A percentile compares a stretch with the other conserved stretches of the same genome.
phyloP scores from a whole-genome alignment of 2,797 vertebrate species.

The Huso huso region DNA sequence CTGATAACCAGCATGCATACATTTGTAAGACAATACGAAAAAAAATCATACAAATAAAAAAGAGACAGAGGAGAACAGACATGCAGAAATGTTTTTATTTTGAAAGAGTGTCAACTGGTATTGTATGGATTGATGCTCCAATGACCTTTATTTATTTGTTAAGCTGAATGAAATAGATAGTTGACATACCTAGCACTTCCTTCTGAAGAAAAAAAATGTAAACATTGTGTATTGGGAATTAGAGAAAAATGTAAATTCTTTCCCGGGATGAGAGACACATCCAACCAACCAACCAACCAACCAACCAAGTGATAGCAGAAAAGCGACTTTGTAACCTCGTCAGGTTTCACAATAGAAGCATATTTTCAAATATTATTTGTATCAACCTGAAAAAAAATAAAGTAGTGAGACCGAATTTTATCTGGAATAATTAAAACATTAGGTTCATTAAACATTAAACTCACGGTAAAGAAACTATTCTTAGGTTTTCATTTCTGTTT shows the following conservation, averaged over 20 bases:
- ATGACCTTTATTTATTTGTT: slow-evolving; percentile 46
- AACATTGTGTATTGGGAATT: slow-evolving; percentile 31
- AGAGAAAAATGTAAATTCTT: slow-evolving; percentile 38
- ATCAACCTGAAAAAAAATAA: too few species aligned
- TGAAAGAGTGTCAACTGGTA: neutral
- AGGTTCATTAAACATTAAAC: too few species aligned
- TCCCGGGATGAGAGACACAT: slow-evolving; percentile 42
- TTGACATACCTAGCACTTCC: slow-evolving; percentile 45
- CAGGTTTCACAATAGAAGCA: slow-evolving; percentile 26
- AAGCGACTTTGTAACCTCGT: slow-evolving; percentile 52
- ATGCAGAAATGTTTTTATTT: neutral
- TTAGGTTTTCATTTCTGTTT: too few species aligned
- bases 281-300: too few species aligned
- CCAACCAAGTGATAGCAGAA: slow-evolving; percentile 33
- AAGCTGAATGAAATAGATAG: slow-evolving; percentile 36
- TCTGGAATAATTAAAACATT: too few species aligned
- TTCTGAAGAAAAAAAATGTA: slow-evolving; percentile 36
- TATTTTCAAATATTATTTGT: too few species aligned
- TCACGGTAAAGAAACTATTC: too few species aligned
- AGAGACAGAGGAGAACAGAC: neutral
- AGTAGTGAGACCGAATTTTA: too few species aligned
- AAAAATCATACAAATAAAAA: neutral
- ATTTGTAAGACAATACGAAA: too few species aligned
- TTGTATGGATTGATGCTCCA: slow-evolving; percentile 30
- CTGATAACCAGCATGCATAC: too few species aligned